These are phyloP conservation scores for Cephalotes varians DNA, from an alignment of 2,888 invertebrate species.

Conservation along the genomic window DNA sequence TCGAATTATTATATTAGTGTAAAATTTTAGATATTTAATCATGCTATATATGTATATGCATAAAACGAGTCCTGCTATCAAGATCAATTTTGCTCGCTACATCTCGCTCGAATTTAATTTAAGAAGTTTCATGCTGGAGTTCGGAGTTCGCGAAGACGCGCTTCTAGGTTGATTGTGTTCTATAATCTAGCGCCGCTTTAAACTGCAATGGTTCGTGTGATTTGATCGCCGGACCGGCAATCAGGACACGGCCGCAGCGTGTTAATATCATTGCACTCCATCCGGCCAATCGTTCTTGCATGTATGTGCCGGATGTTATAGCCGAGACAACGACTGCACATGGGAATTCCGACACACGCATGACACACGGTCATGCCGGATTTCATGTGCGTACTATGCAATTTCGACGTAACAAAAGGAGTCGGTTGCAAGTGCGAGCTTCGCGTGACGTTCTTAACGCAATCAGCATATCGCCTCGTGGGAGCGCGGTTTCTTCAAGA, in stretches of 20 bases:
- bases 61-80: not conserved
- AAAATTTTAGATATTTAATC: not conserved
- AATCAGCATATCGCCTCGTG: constrained; percentile 52
- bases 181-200: constrained; percentile 19
- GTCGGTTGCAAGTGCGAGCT: constrained; percentile 45
- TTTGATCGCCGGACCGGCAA: constrained; percentile 29
- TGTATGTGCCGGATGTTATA: constrained; percentile 41
- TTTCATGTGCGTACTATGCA: constrained; percentile 29
- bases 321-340: constrained; percentile 41
- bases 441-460: constrained; percentile 50
- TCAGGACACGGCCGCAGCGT: constrained; percentile 16
- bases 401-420: constrained; percentile 47
- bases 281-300: constrained; percentile 38
- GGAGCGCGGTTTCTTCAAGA: constrained; percentile 47
- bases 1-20: not conserved
- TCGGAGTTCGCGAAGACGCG: constrained; percentile 20
- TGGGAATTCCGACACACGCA: constrained; percentile 39
- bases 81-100: not conserved
- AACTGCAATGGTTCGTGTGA: constrained; percentile 35
- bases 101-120: constrained; percentile 23
- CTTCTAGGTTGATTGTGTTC: constrained; percentile 34
- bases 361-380: constrained; percentile 28
- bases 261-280: constrained; percentile 36
- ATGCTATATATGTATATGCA: not conserved
- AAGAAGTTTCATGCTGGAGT: constrained; percentile 27